Percentiles rank a stretch among this genome's conserved stretches.
These are phyloP conservation scores for Scaptodrosophila lebanonensis DNA, from an alignment of 1,140 invertebrate genomes.

Conservation along the genomic window DNA sequence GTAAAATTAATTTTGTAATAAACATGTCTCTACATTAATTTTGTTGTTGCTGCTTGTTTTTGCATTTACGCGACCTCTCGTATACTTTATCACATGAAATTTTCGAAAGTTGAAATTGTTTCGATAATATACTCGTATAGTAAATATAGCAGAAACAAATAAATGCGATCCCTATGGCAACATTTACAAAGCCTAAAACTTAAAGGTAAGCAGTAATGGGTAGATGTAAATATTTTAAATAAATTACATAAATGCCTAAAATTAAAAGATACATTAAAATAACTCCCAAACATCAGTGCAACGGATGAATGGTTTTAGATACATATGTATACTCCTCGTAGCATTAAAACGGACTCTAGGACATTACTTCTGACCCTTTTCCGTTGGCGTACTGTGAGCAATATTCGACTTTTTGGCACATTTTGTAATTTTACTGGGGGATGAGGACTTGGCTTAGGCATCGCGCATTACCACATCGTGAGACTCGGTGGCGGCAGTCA, in stretches of 20 bases:
- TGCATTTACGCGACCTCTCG: constrained; percentile 25
- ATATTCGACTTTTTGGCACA: constrained; percentile 72
- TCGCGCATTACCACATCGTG: constrained; percentile 46
- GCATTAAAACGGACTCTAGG: too few relatives aligned
- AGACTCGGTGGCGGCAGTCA: constrained; percentile 44
- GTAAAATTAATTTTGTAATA: constrained; percentile 41
- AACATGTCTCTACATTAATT: constrained; percentile 33
- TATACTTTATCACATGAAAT: constrained; percentile 76
- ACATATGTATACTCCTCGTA: too few relatives aligned
- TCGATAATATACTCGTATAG: not conserved
- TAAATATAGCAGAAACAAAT: constrained; percentile 31
- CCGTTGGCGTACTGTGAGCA: constrained; percentile 51
- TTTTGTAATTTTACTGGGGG: constrained; percentile 61
- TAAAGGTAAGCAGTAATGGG: constrained; percentile 39
- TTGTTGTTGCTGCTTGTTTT: constrained; percentile 14
- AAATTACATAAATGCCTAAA: constrained; percentile 62
- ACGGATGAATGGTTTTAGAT: too few relatives aligned
- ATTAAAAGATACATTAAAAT: constrained; percentile 51
- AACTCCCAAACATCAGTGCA: too few relatives aligned
- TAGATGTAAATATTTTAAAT: constrained; percentile 42
- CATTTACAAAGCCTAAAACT: constrained; percentile 66
- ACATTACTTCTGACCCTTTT: too few relatives aligned
- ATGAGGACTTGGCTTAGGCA: constrained; percentile 3
- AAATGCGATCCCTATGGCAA: constrained; percentile 65
- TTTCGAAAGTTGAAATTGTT: constrained; percentile 61